These are phyloP conservation scores for Trichosurus vulpecula DNA, from an alignment of 2,797 vertebrate species.

Conservation along the genomic window DNA sequence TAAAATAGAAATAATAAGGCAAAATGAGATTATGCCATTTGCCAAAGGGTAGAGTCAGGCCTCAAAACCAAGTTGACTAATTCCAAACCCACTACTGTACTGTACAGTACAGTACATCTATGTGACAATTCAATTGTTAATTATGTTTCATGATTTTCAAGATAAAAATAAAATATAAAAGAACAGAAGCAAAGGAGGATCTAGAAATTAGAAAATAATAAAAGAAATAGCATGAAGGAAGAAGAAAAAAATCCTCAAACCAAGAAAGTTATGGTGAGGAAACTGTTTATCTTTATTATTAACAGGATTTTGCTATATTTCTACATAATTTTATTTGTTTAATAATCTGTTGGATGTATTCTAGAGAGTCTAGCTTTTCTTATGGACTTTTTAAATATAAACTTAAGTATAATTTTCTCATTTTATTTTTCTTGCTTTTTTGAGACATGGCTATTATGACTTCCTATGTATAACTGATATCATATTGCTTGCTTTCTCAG, in stretches of 20 bases:
- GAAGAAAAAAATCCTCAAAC: slow-evolving; percentile 13
- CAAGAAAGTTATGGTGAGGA: background rate
- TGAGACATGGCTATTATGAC: no score
- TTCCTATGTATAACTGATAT: no score
- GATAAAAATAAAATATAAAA: slow-evolving; percentile 9
- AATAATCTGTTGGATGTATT: background rate
- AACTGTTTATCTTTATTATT: background rate
- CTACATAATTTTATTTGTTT: background rate
- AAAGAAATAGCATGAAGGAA: background rate
- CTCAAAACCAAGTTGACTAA: background rate
- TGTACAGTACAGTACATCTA: background rate
- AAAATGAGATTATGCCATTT: background rate
- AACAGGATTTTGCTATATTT: background rate
- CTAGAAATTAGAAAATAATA: background rate
- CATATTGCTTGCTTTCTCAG: no score
- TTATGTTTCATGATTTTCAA: background rate
- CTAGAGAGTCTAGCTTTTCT: background rate
- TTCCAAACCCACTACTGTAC: background rate
- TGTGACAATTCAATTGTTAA: background rate
- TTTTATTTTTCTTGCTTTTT: no score
- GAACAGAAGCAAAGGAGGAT: background rate
- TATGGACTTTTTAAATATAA: no score
- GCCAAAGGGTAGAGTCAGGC: background rate
- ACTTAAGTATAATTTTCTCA: no score
- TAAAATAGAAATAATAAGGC: background rate